phyloP scores from a whole-genome alignment of 2,797 vertebrate species.

The Threskiornis aethiopicus region DNA sequence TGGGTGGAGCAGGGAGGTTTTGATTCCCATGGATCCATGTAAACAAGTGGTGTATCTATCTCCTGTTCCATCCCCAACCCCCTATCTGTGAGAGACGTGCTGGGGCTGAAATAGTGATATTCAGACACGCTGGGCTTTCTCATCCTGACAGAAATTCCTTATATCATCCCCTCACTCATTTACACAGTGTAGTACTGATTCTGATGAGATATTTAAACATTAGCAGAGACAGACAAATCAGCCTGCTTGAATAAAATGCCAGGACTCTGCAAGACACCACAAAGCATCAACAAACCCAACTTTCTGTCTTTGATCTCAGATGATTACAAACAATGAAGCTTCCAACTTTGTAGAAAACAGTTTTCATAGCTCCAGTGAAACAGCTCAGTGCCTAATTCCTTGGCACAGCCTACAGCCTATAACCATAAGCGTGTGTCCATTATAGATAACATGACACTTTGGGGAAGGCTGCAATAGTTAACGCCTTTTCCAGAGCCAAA shows the following conservation, averaged over 20 bases:
- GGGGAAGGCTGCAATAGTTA: conserved; percentile 1
- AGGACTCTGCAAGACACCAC: background rate
- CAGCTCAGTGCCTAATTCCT: background rate
- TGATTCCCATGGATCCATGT: background rate
- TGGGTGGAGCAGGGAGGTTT: background rate
- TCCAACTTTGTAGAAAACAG: background rate
- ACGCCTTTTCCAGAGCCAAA: background rate
- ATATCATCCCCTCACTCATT: background rate
- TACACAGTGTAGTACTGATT: background rate
- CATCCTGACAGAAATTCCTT: background rate
- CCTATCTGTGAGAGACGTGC: background rate
- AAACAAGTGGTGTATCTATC: background rate
- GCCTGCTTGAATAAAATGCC: background rate
- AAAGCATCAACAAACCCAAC: background rate
- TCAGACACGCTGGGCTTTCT: background rate
- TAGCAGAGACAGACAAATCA: background rate
- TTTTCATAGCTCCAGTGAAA: background rate
- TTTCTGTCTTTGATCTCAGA: background rate
- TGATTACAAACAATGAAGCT: background rate
- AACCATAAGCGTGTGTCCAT: background rate
- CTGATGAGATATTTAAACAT: background rate
- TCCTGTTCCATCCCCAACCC: background rate
- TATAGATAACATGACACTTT: conserved; percentile 26
- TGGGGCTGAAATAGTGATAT: background rate
- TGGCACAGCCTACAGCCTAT: background rate